Percentiles rank a stretch among this genome's conserved stretches.
These are phyloP conservation scores for Andrena marginata DNA, from an alignment of 2,888 invertebrate genomes.

Conservation along the genomic window DNA sequence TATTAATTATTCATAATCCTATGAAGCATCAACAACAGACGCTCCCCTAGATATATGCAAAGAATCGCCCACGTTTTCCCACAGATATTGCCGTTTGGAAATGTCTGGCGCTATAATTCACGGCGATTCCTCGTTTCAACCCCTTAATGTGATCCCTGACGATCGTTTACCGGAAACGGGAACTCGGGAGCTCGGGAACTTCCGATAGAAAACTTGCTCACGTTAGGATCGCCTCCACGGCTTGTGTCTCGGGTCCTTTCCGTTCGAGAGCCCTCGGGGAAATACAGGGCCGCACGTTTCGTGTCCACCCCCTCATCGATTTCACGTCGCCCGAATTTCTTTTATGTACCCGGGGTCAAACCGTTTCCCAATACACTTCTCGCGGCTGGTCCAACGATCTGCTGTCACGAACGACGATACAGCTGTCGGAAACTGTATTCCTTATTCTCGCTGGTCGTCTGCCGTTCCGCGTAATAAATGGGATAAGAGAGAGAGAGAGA, in stretches of 20 bases:
- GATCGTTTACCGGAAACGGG: slow-evolving; percentile 3
- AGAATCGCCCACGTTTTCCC: no score
- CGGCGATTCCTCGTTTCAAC: slow-evolving; percentile 2
- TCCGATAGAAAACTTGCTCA: slow-evolving; percentile 5
- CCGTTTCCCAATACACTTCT: neutral
- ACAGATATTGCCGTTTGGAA: no score
- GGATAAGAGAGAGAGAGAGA: no score
- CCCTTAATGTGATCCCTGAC: neutral
- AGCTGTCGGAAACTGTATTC: slow-evolving; percentile 11
- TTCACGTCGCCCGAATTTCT: neutral
- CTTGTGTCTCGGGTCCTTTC: neutral
- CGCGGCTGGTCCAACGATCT: neutral
- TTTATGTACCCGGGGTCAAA: neutral
- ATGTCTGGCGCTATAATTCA: neutral
- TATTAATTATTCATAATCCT: no score
- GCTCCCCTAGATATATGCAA: no score
- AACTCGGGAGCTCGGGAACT: neutral
- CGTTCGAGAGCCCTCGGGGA: neutral
- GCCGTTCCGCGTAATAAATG: neutral
- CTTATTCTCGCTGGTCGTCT: neutral
- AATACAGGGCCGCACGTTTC: neutral
- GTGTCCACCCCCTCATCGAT: neutral
- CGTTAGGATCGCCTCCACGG: neutral
- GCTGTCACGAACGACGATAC: neutral
- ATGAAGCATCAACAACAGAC: no score